A percentile compares a stretch with the other conserved stretches of the same genome.
Conservation (phyloP, 2,888 invertebrate species). For the Amblyteles armatorius region DNA sequence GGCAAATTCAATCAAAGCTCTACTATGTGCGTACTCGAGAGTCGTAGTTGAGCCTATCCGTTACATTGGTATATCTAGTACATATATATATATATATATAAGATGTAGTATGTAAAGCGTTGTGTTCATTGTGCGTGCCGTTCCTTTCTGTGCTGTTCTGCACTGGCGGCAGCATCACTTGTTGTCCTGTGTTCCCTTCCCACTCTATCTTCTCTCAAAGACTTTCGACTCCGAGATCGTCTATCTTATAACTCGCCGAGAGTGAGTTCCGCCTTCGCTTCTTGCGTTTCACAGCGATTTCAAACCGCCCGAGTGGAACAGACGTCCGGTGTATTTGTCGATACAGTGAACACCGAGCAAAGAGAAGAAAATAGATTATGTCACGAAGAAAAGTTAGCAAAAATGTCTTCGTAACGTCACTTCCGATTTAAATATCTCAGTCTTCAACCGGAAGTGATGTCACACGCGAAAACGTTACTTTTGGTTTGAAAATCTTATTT, state of each 20-base stretch:
- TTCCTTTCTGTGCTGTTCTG: slow-evolving; percentile 59
- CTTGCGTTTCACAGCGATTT: slow-evolving; percentile 36
- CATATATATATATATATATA: slow-evolving; percentile 28
- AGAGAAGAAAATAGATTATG: too few relatives aligned
- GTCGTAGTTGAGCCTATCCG: slow-evolving; percentile 64
- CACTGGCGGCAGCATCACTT: slow-evolving; percentile 58
- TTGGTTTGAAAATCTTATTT: too few relatives aligned
- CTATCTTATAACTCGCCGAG: slow-evolving; percentile 57
- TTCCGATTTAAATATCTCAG: too few relatives aligned
- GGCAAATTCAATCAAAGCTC: slow-evolving; percentile 82
- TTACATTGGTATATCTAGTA: slow-evolving; percentile 59
- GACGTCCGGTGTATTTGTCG: slow-evolving; percentile 7
- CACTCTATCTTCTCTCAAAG: slow-evolving; percentile 54
- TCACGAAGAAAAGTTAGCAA: too few relatives aligned
- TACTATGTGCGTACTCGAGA: slow-evolving; percentile 69
- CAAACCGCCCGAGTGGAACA: background rate
- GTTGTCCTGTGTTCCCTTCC: slow-evolving; percentile 49
- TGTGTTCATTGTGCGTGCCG: slow-evolving; percentile 68
- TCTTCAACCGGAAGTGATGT: too few relatives aligned
- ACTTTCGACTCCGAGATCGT: slow-evolving; percentile 61
- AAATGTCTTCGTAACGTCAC: too few relatives aligned
- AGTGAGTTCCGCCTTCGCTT: slow-evolving; percentile 41
- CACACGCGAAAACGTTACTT: too few relatives aligned
- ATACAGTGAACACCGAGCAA: background rate
- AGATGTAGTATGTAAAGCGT: slow-evolving; percentile 65